These are phyloP conservation scores for Rhagonycha fulva DNA, from an alignment of 2,888 invertebrate genomes.

Conservation along the genomic window DNA sequence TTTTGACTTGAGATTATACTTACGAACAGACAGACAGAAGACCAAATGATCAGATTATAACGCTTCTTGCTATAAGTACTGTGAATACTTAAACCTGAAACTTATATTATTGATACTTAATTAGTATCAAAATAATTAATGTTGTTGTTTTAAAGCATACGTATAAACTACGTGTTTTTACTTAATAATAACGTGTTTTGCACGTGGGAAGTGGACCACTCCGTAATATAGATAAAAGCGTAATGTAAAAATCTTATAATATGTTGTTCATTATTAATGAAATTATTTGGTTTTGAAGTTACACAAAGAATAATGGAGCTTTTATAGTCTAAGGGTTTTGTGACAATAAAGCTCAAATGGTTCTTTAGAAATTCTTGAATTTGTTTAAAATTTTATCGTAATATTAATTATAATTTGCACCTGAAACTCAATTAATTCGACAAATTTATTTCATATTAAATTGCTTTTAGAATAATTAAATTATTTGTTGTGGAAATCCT, in stretches of 20 bases:
- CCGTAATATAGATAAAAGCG: no score
- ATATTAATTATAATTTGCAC: not conserved
- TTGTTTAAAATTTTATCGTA: not conserved
- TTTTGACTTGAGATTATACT: no score
- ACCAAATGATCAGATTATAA: no score
- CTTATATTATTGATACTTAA: no score
- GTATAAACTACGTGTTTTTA: no score
- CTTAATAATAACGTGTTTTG: no score
- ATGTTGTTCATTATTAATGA: not conserved
- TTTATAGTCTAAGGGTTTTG: not conserved
- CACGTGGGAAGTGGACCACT: no score
- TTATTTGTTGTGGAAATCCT: not conserved
- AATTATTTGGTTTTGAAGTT: not conserved
- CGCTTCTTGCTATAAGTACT: no score
- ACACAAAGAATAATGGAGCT: not conserved
- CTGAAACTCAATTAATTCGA: not conserved
- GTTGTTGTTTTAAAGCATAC: no score
- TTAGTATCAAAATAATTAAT: no score
- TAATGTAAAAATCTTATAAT: not conserved
- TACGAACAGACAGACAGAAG: no score
- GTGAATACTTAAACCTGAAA: no score
- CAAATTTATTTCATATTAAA: not conserved
- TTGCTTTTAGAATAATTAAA: not conserved
- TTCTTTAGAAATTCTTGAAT: not conserved
- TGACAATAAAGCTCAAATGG: not conserved